These are phyloP conservation scores for Sarcophaga subvicina DNA, from an alignment of 2,888 invertebrate species.

Conservation along the genomic window DNA sequence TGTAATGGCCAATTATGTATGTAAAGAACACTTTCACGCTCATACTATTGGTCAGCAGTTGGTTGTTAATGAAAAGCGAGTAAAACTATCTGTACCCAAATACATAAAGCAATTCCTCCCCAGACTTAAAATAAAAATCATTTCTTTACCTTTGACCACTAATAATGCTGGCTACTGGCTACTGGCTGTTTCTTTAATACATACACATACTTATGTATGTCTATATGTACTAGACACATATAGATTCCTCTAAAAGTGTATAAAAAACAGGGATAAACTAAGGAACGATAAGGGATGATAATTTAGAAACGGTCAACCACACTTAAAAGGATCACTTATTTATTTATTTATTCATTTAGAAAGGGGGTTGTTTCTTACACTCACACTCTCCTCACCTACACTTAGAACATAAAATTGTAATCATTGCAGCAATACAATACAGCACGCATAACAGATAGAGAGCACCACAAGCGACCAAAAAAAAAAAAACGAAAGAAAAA, in stretches of 20 bases:
- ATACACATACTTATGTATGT: too few relatives aligned
- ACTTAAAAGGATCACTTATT: constrained; percentile 47
- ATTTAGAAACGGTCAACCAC: constrained; percentile 55
- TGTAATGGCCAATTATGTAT: too few relatives aligned
- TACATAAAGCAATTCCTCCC: not conserved
- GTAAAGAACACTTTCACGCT: not conserved
- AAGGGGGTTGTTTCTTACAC: not conserved
- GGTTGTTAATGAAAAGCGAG: not conserved
- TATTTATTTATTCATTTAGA: not conserved
- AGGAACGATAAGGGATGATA: constrained; percentile 38
- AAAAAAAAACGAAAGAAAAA: not conserved
- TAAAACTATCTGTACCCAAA: not conserved
- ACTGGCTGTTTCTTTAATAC: not conserved
- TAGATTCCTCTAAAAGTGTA: too few relatives aligned
- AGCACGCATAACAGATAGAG: not conserved
- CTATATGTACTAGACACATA: too few relatives aligned
- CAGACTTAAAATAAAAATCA: not conserved
- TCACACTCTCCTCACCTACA: not conserved
- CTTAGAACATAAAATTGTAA: not conserved
- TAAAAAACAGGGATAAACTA: too few relatives aligned
- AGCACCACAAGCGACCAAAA: not conserved
- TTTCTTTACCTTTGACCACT: constrained; percentile 2
- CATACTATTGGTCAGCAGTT: constrained; percentile 39
- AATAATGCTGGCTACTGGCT: not conserved
- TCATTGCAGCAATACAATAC: not conserved